These are phyloP conservation scores for Felis chaus DNA, from an alignment of 2,113 vertebrate species.

Conservation along the genomic window DNA sequence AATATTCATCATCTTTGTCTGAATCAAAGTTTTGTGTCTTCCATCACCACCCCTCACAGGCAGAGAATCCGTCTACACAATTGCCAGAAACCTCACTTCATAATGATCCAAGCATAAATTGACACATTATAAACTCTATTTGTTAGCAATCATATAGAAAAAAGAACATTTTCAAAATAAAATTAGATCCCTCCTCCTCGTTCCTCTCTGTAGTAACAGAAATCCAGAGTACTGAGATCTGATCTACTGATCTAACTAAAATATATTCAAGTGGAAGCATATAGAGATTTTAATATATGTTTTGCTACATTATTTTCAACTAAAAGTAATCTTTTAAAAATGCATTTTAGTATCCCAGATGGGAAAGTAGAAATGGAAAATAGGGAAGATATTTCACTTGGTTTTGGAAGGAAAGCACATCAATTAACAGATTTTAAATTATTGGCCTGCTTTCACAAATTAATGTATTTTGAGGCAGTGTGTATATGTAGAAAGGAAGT, in stretches of 20 bases:
- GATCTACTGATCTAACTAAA: constrained; percentile 56
- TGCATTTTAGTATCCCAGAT: constrained; percentile 79
- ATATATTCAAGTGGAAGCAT: constrained; percentile 60
- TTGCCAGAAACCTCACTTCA: constrained; percentile 50
- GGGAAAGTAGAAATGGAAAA: constrained; percentile 80
- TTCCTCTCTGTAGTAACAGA: constrained; percentile 34
- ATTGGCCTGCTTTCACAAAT: constrained; percentile 82
- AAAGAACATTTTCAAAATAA: constrained; percentile 53
- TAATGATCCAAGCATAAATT: constrained; percentile 43
- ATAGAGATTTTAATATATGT: constrained; percentile 68
- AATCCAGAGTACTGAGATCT: constrained; percentile 9
- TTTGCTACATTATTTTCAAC: constrained; percentile 74
- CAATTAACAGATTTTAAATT: constrained; percentile 83
- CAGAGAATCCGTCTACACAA: not conserved
- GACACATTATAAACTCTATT: not conserved
- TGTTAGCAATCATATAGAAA: constrained; percentile 45
- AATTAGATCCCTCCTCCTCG: not conserved
- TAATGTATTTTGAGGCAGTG: constrained; percentile 78
- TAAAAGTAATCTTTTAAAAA: constrained; percentile 77
- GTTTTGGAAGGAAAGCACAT: constrained; percentile 80
- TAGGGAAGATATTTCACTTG: constrained; percentile 79
- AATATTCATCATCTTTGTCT: constrained; percentile 13
- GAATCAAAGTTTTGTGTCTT: constrained; percentile 16
- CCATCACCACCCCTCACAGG: not conserved
- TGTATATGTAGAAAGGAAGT: constrained; percentile 72